phyloP scores from a whole-genome alignment of 2,888 invertebrate species.

The Apocheima hispidaria region DNA sequence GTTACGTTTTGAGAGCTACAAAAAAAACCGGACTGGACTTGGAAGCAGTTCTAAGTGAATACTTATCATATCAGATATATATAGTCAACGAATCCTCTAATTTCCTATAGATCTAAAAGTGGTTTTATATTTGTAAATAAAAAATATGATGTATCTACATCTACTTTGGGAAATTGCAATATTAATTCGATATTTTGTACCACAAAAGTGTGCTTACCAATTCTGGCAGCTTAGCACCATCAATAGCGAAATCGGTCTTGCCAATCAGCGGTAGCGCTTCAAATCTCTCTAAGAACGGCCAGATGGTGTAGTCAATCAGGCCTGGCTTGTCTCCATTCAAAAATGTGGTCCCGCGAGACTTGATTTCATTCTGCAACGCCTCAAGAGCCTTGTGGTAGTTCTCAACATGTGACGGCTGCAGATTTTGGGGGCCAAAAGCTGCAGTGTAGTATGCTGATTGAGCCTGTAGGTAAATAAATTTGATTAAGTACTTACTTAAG shows the following conservation, averaged over 20 bases:
- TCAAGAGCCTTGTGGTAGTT: slow-evolving; percentile 86
- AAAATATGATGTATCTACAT: too few relatives aligned
- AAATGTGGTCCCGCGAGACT: slow-evolving; percentile 87
- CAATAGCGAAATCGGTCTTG: slow-evolving; percentile 88
- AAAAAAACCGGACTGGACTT: background rate
- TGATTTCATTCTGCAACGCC: slow-evolving; percentile 88
- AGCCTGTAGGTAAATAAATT: slow-evolving; percentile 63
- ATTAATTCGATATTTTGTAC: too few relatives aligned
- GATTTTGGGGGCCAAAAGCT: slow-evolving; percentile 69
- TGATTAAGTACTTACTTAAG: background rate
- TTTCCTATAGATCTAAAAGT: too few relatives aligned
- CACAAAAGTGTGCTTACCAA: slow-evolving; percentile 81
- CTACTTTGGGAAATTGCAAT: too few relatives aligned
- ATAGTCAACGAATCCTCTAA: too few relatives aligned
- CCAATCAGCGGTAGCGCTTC: slow-evolving; percentile 86
- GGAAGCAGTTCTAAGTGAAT: background rate
- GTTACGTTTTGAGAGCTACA: too few relatives aligned
- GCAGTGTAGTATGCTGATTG: slow-evolving; percentile 85
- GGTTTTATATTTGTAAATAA: background rate
- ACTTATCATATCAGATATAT: slow-evolving; percentile 1
- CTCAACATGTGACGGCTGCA: slow-evolving; percentile 74
- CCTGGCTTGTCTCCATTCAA: slow-evolving; percentile 90
- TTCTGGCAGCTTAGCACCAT: slow-evolving; percentile 87
- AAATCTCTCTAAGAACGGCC: slow-evolving; percentile 93
- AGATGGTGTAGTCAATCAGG: slow-evolving; percentile 93